A percentile compares a stretch with the other conserved stretches of the same genome.
Conservation (phyloP, 2,888 invertebrate species). For the Drosophila monieri region DNA sequence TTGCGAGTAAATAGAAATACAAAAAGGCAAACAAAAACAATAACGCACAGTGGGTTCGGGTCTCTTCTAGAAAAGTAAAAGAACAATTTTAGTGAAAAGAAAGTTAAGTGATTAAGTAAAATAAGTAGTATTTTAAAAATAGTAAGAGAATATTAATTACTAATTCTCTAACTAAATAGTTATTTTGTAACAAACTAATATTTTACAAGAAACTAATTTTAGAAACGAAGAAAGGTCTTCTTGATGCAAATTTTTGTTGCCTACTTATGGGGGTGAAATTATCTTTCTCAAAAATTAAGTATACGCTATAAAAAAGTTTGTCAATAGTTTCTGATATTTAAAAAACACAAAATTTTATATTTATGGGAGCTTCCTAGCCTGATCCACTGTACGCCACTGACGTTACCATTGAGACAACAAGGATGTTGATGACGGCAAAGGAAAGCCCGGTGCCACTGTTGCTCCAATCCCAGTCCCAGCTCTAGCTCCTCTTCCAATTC, state of each 20-base stretch:
- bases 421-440: constrained; percentile 22
- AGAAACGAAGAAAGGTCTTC: background rate
- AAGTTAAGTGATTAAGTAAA: background rate
- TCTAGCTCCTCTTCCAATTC: background rate
- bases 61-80: background rate
- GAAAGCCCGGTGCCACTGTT: constrained; percentile 39
- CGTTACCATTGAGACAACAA: background rate
- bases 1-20: constrained; percentile 77
- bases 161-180: no score
- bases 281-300: background rate
- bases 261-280: background rate
- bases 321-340: background rate
- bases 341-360: no score
- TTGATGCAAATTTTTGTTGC: background rate
- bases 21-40: constrained; percentile 80
- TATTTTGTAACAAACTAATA: no score
- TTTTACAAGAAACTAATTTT: no score
- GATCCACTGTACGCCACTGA: background rate
- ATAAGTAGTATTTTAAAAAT: background rate
- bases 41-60: constrained; percentile 36
- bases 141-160: background rate
- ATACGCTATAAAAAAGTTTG: background rate
- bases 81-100: background rate
- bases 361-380: background rate
- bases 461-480: constrained; percentile 2